Evolutionary conservation across 2,888 invertebrate genomes (phyloP), one percentile per base, ranked within the genome.

Genomic region (Euclidia mi): DNA sequence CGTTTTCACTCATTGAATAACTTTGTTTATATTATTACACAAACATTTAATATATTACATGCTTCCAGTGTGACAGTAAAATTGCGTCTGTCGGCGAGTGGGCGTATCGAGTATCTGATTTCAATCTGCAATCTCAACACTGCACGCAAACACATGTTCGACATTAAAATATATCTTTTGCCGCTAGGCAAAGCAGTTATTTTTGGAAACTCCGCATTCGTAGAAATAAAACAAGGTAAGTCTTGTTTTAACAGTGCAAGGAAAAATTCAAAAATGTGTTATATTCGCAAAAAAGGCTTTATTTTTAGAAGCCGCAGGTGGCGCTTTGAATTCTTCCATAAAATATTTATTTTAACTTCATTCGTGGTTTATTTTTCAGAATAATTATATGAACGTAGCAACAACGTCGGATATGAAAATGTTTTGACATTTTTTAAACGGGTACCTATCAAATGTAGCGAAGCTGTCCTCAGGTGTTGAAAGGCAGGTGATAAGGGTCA

Each of bases 71-170:
- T 51, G 69, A 75, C 76, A 67, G 71, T 71, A 74, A 73, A 72
- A 79, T 82, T 71, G 73, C 76, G 73, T 73, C 75, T 66, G 59
- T 73, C 68, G 63, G 70, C 62, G 65, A 81, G 88, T 89, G 92
- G 92, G 92, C 90, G 91, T 89, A 76, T 75, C 59, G 67, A 61
- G 78, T 84, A 84, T 92, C 82, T 63, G 79, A 85, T 92, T 90
- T 82, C 92, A 84, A 80, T 82, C 77, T 77, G 79, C 79, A 74
- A 82, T 88, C 80, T 82, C 67, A 65, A 53, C 70, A 63, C 56
- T 53, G 64, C 62, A 70, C 52, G 59, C 61, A 57, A 56, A 56
- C 67, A 73, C 67, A 56, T 61, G 47, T 34, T 18, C 29, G 31
- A 7, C 31, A 38, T 55, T 47, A 57, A 70, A 64, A 65, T 47